These are phyloP conservation scores for Podarcis cretensis DNA, from an alignment of 2,113 vertebrate genomes.

Conservation along the genomic window DNA sequence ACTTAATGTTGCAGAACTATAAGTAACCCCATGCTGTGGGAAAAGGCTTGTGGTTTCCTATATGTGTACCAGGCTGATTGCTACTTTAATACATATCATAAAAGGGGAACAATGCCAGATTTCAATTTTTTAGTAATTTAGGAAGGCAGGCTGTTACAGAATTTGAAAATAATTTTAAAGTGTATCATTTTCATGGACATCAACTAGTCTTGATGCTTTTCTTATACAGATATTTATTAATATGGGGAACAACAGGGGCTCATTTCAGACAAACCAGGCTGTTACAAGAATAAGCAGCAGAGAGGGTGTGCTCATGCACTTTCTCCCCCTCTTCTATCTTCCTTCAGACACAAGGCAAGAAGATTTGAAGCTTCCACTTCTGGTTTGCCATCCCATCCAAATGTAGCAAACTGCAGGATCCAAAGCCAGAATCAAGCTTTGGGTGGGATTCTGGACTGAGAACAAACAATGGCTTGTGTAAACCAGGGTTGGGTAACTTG, in stretches of 20 bases:
- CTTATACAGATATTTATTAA: not conserved
- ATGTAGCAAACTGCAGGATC: too few relatives aligned
- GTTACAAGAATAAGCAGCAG: too few relatives aligned
- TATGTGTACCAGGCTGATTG: not conserved
- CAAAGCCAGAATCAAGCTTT: too few relatives aligned
- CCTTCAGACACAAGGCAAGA: too few relatives aligned
- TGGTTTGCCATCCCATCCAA: too few relatives aligned
- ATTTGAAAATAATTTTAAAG: not conserved
- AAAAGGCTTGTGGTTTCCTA: not conserved
- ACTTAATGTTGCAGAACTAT: slow-evolving; percentile 1
- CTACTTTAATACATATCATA: not conserved
- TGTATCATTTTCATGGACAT: not conserved
- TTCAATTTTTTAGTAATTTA: not conserved
- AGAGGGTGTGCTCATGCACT: too few relatives aligned
- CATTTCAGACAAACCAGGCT: too few relatives aligned
- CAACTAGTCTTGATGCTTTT: not conserved
- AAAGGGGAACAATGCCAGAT: not conserved
- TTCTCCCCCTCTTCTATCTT: too few relatives aligned
- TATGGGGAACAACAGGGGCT: not conserved
- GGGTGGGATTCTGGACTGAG: too few relatives aligned
- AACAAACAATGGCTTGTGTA: too few relatives aligned
- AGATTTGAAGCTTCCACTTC: too few relatives aligned
- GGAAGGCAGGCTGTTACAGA: not conserved
- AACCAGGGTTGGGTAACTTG: too few relatives aligned
- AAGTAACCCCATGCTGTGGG: not conserved